These are phyloP conservation scores for Sylvilagus floridanus DNA, from an alignment of 2,797 vertebrate species.

Conservation along the genomic window DNA sequence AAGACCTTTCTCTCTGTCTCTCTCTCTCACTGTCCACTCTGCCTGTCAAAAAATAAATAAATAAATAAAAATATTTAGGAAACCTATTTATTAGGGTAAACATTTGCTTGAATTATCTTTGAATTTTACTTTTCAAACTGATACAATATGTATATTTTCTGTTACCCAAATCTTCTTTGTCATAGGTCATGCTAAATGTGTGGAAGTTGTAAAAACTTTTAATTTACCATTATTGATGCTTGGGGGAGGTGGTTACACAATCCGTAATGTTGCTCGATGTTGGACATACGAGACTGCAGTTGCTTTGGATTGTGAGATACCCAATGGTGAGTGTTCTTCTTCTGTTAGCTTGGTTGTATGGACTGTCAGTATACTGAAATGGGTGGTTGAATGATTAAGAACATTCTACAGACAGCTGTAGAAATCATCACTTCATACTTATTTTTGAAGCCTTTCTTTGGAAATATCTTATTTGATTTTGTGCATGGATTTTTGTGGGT, in stretches of 20 bases:
- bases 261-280: conserved; percentile 91
- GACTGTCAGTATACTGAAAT: background rate
- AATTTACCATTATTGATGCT: conserved; percentile 93
- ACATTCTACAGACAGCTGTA: background rate
- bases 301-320: conserved; percentile 93
- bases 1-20: too few species aligned
- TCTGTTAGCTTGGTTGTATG: background rate
- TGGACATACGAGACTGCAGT: conserved; percentile 92
- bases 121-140: conserved; percentile 23
- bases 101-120: conserved; percentile 24
- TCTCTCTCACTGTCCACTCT: too few species aligned
- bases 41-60: too few species aligned
- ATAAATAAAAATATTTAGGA: background rate
- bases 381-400: background rate
- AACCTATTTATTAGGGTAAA: background rate
- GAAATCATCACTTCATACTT: background rate
- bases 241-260: conserved; percentile 91
- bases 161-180: conserved; percentile 63
- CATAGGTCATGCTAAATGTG: conserved; percentile 95
- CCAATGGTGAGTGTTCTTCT: conserved; percentile 90
- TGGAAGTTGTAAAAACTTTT: conserved; percentile 96
- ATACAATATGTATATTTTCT: background rate
- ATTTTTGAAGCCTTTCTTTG: background rate
- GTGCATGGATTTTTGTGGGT: conserved; percentile 1
- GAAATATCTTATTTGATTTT: background rate